Conservation (phyloP, 2,888 invertebrate species). For the Conops quadrifasciatus region DNA sequence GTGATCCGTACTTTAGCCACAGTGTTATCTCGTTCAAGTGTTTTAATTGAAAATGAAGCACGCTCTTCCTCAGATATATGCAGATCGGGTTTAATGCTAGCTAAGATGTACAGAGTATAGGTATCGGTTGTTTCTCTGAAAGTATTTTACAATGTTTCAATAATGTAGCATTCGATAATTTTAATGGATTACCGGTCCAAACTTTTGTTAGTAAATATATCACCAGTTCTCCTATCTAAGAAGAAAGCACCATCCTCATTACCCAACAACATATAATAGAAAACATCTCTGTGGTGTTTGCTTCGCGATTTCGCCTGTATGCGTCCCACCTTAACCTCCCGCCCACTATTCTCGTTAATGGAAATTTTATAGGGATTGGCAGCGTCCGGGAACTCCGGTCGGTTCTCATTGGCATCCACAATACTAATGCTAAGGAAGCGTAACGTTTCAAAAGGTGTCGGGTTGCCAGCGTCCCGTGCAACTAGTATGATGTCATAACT, state of each 20-base stretch:
- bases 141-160: constrained; percentile 35
- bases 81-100: constrained; percentile 83
- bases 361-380: constrained; percentile 74
- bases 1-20: constrained; percentile 77
- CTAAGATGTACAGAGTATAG: constrained; percentile 81
- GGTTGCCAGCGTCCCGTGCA: constrained; percentile 84
- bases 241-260: constrained; percentile 81
- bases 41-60: constrained; percentile 65
- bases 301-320: constrained; percentile 70
- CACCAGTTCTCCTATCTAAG: constrained; percentile 82
- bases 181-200: constrained; percentile 72
- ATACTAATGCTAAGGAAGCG: constrained; percentile 78
- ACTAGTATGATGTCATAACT: constrained; percentile 76
- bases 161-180: not conserved
- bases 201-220: constrained; percentile 78
- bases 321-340: constrained; percentile 71
- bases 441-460: constrained; percentile 80
- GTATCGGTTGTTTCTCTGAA: constrained; percentile 76
- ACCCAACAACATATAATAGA: constrained; percentile 82
- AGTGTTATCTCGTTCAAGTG: constrained; percentile 71
- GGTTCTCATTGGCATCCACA: constrained; percentile 83
- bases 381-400: constrained; percentile 76
- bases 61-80: constrained; percentile 69
- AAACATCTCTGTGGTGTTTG: constrained; percentile 82
- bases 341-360: constrained; percentile 75